Conservation (phyloP, 2,797 vertebrate species). For the Holocentrus rufus region DNA sequence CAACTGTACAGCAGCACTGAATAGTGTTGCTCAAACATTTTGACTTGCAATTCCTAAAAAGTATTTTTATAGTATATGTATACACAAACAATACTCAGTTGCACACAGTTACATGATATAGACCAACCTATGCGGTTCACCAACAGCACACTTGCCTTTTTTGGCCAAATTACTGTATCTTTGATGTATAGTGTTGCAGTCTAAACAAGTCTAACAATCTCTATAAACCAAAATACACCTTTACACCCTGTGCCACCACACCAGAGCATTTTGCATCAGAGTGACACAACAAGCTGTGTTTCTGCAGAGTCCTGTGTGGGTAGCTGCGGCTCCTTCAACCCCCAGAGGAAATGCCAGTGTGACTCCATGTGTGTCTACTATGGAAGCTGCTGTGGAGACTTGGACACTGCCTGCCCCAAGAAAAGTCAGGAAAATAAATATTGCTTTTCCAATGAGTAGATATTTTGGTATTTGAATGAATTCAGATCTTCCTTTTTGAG, state of each 20-base stretch:
- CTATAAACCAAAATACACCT: not conserved
- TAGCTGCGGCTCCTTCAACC: conserved; percentile 85
- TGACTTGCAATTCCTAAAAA: not conserved
- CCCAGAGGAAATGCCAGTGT: conserved; percentile 89
- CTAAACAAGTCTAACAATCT: no score
- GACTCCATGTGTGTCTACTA: conserved; percentile 92
- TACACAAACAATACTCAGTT: no score
- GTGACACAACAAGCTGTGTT: conserved; percentile 38
- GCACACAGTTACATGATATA: not conserved
- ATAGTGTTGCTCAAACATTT: not conserved
- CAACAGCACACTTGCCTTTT: not conserved
- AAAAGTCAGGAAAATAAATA: conserved; percentile 81
- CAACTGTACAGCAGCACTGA: not conserved
- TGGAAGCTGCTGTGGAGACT: conserved; percentile 92
- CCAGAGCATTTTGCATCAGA: not conserved
- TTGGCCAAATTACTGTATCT: not conserved
- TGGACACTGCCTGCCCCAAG: conserved; percentile 79
- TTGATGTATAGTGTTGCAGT: not conserved
- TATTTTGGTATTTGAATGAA: no score
- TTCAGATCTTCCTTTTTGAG: no score
- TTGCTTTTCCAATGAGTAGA: no score
- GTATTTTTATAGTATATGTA: not conserved
- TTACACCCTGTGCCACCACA: not conserved
- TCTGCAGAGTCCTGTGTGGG: conserved; percentile 87
- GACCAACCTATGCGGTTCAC: not conserved